Evolutionary conservation across 2,888 invertebrate genomes (phyloP).

Genomic region (Baccha elongata): DNA sequence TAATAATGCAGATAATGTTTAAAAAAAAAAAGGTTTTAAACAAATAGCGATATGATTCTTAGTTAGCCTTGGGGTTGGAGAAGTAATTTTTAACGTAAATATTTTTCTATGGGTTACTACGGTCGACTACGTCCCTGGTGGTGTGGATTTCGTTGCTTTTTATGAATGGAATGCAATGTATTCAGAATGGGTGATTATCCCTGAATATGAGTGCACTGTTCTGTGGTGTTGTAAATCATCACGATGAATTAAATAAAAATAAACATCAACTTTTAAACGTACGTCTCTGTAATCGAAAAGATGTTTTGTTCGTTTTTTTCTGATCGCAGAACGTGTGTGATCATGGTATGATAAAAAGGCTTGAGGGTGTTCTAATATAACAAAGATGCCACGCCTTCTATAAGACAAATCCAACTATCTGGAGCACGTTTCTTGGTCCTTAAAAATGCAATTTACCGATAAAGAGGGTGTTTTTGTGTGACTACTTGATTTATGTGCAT

Average conservation of each 20-base stretch:
- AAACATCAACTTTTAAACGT: conserved; percentile 33
- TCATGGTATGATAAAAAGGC: neutral
- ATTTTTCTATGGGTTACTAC: conserved; percentile 40
- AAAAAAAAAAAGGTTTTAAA: conserved; percentile 42
- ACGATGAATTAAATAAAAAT: conserved; percentile 47
- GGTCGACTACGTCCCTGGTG: neutral
- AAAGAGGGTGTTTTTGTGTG: conserved; percentile 28
- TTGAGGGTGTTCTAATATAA: conserved; percentile 1
- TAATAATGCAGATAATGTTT: conserved; percentile 9
- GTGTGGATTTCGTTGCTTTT: conserved; percentile 41
- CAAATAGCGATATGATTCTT: conserved; percentile 41
- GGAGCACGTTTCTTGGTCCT: conserved; percentile 44
- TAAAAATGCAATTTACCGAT: conserved; percentile 55
- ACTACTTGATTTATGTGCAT: conserved; percentile 55
- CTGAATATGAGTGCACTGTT: conserved; percentile 29
- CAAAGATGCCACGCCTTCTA: conserved; percentile 20
- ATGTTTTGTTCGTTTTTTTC: neutral
- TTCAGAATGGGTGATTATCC: conserved; percentile 35
- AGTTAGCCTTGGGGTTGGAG: conserved; percentile 20
- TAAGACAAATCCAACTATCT: neutral
- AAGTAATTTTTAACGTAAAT: conserved; percentile 45
- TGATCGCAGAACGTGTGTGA: conserved; percentile 15
- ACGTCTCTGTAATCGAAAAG: neutral
- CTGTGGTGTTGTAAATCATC: conserved; percentile 64
- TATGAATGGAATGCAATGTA: conserved; percentile 44